These are phyloP conservation scores for Drosophila anceps DNA, from an alignment of 2,888 invertebrate species.

Conservation along the genomic window DNA sequence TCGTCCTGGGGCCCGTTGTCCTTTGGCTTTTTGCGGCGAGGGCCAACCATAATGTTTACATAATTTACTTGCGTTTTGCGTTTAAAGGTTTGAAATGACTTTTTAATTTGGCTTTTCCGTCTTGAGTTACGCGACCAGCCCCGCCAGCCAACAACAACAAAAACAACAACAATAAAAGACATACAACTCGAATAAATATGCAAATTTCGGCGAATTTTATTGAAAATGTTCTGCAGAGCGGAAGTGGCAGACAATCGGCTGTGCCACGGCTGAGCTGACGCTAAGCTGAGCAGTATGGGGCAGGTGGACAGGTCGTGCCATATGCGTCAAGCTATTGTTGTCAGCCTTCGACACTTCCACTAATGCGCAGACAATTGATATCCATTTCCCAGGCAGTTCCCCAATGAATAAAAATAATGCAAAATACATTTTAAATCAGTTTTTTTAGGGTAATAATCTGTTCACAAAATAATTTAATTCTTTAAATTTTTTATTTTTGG, in stretches of 20 bases:
- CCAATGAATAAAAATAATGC: not conserved
- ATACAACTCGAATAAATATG: slow-evolving; percentile 74
- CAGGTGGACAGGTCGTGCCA: slow-evolving; percentile 23
- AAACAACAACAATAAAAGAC: not conserved
- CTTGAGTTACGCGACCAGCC: slow-evolving; percentile 67
- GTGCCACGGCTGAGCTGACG: not conserved
- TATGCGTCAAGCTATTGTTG: slow-evolving; percentile 41
- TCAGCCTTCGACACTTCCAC: slow-evolving; percentile 22
- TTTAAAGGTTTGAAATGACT: slow-evolving; percentile 81
- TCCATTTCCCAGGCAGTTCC: slow-evolving; percentile 23
- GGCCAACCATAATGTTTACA: slow-evolving; percentile 75
- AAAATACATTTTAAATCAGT: not conserved
- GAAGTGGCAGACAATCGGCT: slow-evolving; percentile 40
- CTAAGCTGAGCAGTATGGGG: too few relatives aligned
- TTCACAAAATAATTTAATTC: too few relatives aligned
- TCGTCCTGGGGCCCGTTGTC: slow-evolving; percentile 26
- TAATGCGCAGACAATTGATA: slow-evolving; percentile 18
- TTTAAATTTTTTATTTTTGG: too few relatives aligned
- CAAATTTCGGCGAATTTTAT: slow-evolving; percentile 71
- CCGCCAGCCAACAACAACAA: slow-evolving; percentile 10
- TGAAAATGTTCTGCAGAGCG: slow-evolving; percentile 63
- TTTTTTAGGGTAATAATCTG: not conserved
- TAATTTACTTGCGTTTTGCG: slow-evolving; percentile 75
- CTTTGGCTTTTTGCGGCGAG: slow-evolving; percentile 44
- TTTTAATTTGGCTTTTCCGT: slow-evolving; percentile 79